Conservation (phyloP, 2,888 invertebrate species). For the Drosophila silvestris region DNA sequence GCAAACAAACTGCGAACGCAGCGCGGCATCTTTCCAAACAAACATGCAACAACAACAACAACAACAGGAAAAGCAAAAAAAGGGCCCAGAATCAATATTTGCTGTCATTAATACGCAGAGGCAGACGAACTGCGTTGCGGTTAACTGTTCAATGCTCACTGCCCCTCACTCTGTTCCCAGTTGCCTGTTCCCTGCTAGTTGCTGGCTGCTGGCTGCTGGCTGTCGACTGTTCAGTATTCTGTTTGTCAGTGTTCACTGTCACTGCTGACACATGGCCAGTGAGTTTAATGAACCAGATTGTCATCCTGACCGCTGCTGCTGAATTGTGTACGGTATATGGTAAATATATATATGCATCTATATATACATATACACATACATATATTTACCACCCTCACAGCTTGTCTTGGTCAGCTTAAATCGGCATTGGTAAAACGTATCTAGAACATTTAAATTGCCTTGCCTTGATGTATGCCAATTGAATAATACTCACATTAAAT, state of each 20-base stretch:
- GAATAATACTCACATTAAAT: constrained; percentile 8
- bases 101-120: constrained; percentile 46
- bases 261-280: constrained; percentile 21
- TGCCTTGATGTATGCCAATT: constrained; percentile 28
- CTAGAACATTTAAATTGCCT: constrained; percentile 30
- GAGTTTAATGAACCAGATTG: constrained; percentile 27
- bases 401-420: constrained; percentile 21
- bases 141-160: constrained; percentile 34
- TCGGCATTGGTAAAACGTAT: constrained; percentile 18
- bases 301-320: constrained; percentile 15
- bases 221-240: not conserved
- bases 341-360: not conserved
- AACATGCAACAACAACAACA: constrained; percentile 26
- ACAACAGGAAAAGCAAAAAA: constrained; percentile 11
- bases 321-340: constrained; percentile 5
- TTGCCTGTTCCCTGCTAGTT: not conserved
- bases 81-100: constrained; percentile 52
- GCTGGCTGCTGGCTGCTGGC: not conserved
- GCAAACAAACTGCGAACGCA: constrained; percentile 46
- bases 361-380: not conserved
- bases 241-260: constrained; percentile 28
- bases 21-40: constrained; percentile 37
- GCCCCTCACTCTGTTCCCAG: not conserved
- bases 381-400: not conserved
- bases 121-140: constrained; percentile 38